Conservation (phyloP, 2,888 invertebrate species). For the Euzetes globulus region DNA sequence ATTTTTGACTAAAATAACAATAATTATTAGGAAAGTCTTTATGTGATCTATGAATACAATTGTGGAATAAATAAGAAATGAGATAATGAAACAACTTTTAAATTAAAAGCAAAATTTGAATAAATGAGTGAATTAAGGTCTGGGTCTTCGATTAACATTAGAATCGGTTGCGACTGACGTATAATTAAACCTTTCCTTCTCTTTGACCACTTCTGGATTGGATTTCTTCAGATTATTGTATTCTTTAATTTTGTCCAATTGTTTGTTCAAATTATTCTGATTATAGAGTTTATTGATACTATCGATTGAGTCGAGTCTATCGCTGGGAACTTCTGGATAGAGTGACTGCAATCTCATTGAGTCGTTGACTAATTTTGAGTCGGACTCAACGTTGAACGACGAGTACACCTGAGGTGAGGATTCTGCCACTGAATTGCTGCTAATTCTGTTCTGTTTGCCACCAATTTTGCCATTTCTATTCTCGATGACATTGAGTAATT, state of each 20-base stretch:
- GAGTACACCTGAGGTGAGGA: slow-evolving; percentile 15
- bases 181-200: not conserved
- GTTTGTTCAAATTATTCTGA: slow-evolving; percentile 10
- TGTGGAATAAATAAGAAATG: not conserved
- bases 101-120: not conserved
- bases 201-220: not conserved
- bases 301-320: slow-evolving; percentile 1
- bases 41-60: too few species aligned
- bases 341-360: not conserved
- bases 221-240: not conserved
- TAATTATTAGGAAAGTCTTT: too few species aligned
- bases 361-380: slow-evolving; percentile 6
- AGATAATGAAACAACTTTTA: too few species aligned
- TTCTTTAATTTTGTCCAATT: slow-evolving; percentile 13
- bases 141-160: not conserved
- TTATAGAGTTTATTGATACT: slow-evolving; percentile 1
- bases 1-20: too few species aligned
- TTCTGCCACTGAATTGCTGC: not conserved
- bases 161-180: not conserved
- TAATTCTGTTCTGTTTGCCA: not conserved
- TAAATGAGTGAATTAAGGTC: not conserved
- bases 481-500: not conserved
- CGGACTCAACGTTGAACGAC: not conserved
- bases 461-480: slow-evolving; percentile 3
- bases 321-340: not conserved